Evolutionary conservation across 2,113 vertebrate species (phyloP), one percentile per base, ranked within the genome.

Genomic region (Pagrus major): DNA sequence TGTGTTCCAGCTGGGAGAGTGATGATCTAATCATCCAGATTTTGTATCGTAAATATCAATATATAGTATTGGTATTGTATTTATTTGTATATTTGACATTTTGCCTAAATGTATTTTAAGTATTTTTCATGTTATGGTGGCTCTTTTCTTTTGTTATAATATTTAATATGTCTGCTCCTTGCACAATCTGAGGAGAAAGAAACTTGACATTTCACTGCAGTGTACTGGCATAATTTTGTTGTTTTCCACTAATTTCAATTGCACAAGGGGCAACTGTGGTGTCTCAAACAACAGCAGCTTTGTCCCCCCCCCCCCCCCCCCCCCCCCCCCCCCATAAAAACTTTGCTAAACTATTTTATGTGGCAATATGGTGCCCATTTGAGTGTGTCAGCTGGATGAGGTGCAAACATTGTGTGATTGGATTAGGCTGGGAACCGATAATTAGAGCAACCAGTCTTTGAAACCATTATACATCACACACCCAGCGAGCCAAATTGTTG

Each of bases 381-480:
- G 6, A 73, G n/a, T 46, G 44, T 58, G 33, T 59, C 21, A 42
- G 56, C 60, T 80, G 71, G 39, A 66, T 65, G 51, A 76, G 15
- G 3, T 31, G 42, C 46, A 67, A 63, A 61, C 73, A 37, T 9
- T 54, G 9, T 47, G 58, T 64, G 56, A 78, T 65, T 74, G 49
- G 55, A 81, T 73, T 68, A 56, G 54, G 27, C 61, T 29, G 63
- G 41, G 41, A 68, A 55, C 55, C 33, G 42, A 63, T 71, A 81
- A 81, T 81, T 58, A 77, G 39, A 56, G 21, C 73, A 73, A 46
- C n/a, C 54, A 77, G 69, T 69, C 51, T 81, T 58, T 58, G 74
- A 65, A 81, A 58, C 47, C 37, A 52, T 63, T 27, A 76, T 21
- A 51, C 66, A 76, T 58, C 47, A 77, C 68, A 68, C 41, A 27